Evolutionary conservation across 2,888 invertebrate species (phyloP), one percentile per base, ranked within the genome.

Genomic region (Xestia c-nigrum): DNA sequence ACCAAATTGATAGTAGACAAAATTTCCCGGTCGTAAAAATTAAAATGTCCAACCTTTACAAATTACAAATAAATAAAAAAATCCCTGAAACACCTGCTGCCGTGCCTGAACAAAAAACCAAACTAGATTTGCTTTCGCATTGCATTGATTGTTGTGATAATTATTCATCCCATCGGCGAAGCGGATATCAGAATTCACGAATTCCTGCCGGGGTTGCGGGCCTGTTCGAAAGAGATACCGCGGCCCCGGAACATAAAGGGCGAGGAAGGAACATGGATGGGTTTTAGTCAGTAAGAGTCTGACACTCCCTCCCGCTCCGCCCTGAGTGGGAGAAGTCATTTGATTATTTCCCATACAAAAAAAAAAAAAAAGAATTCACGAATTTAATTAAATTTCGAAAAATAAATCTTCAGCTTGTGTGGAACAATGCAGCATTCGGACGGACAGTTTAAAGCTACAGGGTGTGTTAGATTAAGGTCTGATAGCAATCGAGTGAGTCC

Each of bases 401-500:
- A 52, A 38, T 9, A 16, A 2, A 7, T 43, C 43, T 21, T 67
- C 10, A 52, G 21, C 61, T 61, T n/a, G 12, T 6, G 16, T 63
- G 64, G 21, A 47, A 52, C 71, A 38, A 31, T 12, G 31, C 6
- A 40, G n/a, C 10, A 74, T 72, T 72, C 24, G 10, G 47, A 65
- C 16, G 59, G 16, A 46, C 61, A 16, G 46, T 6, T 43, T 55
- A 71, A 83, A 80, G 67, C 16, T 59, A 55, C 24, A 31, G 31
- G 31, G 21, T 70, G 66, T 38, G 19, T n/a, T n/a, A 31, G 61
- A 70, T 76, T 12, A 64, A 73, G 40, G 31, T 55, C 57, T 57
- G 70, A 80, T 83, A 67, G 67, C 64, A 64, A 50, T 68, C 68
- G 52, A 72, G 52, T 40, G 76, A 69, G 73, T 66, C 31, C 31